Conservation (phyloP, 2,113 vertebrate genomes). For the Engraulis encrasicolus region DNA sequence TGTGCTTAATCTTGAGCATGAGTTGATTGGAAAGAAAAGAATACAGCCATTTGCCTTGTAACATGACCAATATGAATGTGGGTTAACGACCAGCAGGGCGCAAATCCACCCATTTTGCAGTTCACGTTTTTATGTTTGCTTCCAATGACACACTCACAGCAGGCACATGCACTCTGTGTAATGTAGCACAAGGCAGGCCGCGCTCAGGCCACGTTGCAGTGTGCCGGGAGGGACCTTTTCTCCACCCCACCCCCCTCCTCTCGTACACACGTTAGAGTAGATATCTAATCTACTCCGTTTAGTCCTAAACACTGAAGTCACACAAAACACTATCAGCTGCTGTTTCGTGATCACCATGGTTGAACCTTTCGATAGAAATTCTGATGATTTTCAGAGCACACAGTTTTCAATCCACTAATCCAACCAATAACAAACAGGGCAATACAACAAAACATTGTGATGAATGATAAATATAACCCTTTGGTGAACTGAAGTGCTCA, state of each 20-base stretch:
- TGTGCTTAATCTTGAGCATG: too few relatives aligned
- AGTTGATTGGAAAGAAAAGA: too few relatives aligned
- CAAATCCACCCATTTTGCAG: background rate
- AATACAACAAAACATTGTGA: too few relatives aligned
- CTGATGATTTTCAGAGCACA: too few relatives aligned
- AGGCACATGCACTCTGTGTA: background rate
- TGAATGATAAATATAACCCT: too few relatives aligned
- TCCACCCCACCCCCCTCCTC: background rate
- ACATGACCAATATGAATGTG: too few relatives aligned
- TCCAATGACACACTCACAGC: background rate
- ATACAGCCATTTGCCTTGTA: too few relatives aligned
- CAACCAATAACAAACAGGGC: too few relatives aligned
- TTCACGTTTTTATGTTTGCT: background rate
- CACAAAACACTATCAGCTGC: background rate
- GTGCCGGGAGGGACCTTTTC: conserved; percentile 2
- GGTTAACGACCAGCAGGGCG: too few relatives aligned
- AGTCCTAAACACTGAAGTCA: background rate
- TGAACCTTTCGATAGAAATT: too few relatives aligned
- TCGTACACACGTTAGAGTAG: background rate
- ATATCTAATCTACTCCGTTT: background rate
- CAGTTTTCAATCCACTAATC: too few relatives aligned
- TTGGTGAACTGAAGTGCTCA: too few relatives aligned
- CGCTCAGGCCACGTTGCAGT: conserved; percentile 3
- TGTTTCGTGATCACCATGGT: background rate
- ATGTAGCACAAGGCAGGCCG: background rate